Base-by-base conservation (phyloP, 2,888 invertebrate genomes). In the Trachelus tabidus region DNA sequence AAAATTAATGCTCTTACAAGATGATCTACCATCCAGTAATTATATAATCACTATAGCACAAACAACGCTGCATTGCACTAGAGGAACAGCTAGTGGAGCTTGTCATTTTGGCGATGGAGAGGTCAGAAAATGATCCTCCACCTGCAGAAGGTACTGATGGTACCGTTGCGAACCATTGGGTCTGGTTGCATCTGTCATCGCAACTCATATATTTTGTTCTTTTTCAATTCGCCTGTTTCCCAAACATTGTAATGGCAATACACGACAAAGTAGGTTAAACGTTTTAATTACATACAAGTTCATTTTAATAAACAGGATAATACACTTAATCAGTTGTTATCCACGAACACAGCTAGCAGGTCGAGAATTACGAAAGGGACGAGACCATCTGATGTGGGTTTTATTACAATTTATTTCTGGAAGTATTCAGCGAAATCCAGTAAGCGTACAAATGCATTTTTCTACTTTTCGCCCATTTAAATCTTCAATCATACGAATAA, bases 361-460 rank as follows among this genome's bases (percentile, higher is more conserved):
- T 11, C 94, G 96, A 83, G 97, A 97, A 88, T 93, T 98, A 89
- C 94, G 96, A 80, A 97, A 97, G 91, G 98, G 98, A 0, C 93
- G 99, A 75, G 99, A 99, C 92, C 98, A 99, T 87, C 93, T 99
- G n/a, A 99, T 99, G 99, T 99, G 99, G 99, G 97, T 98, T 33
- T 92, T 99, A 31, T 92, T 99, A 73, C 99, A 99, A 92, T 99
- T 98, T 88, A 97, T 99, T 86, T 98, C 99, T 0, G 98, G 98
- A 75, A 98, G 98, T 88, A 98, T 98, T 87, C 98, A 98, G 91
- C 95, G 98, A 85, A 98, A 98, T 92, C 97, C 98, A 0, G 95
- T 96, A 90, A 91, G 93, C 92, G 12, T 37, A 15, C 34, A 76
- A 15, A 56, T 73, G 33, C 12, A 33, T 73, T 11, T 34, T 73